Conservation (phyloP, 2,113 vertebrate species). For the Dromiciops gliroides region DNA sequence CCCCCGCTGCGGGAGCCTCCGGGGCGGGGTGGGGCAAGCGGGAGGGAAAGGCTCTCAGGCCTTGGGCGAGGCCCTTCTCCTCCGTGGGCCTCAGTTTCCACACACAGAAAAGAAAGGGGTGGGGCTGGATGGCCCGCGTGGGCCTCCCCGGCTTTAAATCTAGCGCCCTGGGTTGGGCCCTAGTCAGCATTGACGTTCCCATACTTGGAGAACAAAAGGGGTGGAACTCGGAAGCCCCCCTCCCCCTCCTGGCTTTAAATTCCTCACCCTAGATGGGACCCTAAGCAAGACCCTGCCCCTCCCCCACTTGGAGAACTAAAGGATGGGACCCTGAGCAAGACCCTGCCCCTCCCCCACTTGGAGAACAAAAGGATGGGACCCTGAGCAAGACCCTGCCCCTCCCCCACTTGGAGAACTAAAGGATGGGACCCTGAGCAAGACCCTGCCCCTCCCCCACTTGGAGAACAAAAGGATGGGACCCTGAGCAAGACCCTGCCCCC, state of each 20-base stretch:
- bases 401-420: too few species aligned
- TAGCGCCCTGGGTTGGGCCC: background rate
- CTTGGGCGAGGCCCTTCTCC: constrained; percentile 17
- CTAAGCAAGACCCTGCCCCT: too few species aligned
- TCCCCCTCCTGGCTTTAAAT: background rate
- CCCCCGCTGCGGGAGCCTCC: background rate
- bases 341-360: too few species aligned
- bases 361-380: background rate
- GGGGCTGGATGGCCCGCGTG: background rate
- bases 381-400: too few species aligned
- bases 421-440: background rate
- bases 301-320: too few species aligned
- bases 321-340: background rate
- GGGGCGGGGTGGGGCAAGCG: background rate
- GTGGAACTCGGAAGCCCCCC: background rate
- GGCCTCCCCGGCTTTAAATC: background rate
- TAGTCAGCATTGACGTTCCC: background rate
- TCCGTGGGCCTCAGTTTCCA: constrained; percentile 38
- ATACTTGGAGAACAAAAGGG: background rate
- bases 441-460: too few species aligned
- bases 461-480: background rate
- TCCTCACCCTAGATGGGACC: background rate
- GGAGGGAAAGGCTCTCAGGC: background rate
- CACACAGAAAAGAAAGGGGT: constrained; percentile 38
- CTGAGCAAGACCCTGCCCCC: too few species aligned